Conservation (phyloP, 2,113 vertebrate species). For the Oncorhynchus nerka region DNA sequence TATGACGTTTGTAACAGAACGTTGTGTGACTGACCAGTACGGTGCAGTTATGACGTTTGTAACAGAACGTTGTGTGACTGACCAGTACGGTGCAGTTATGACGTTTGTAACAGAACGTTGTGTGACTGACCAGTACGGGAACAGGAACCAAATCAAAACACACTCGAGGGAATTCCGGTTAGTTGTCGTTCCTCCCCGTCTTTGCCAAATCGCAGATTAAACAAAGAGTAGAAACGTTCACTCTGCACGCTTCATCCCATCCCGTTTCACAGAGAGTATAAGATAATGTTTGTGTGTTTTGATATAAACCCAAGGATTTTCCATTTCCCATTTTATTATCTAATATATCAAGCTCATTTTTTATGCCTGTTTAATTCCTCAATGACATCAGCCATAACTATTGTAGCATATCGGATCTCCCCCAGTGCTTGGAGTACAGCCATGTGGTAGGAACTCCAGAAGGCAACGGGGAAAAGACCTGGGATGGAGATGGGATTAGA, state of each 20-base stretch:
- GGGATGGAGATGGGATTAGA: background rate
- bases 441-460: slow-evolving; percentile 17
- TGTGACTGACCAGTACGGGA: background rate
- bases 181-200: background rate
- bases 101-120: too few relatives aligned
- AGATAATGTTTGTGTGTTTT: slow-evolving; percentile 15
- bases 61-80: too few relatives aligned
- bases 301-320: background rate
- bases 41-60: too few relatives aligned
- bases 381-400: slow-evolving; percentile 36
- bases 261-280: background rate
- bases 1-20: too few relatives aligned
- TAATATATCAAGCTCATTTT: slow-evolving; percentile 14
- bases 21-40: too few relatives aligned
- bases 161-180: background rate
- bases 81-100: too few relatives aligned
- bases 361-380: slow-evolving; percentile 22
- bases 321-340: slow-evolving; percentile 6
- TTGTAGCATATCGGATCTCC: slow-evolving; percentile 17
- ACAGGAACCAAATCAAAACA: slow-evolving; percentile 21
- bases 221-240: background rate
- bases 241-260: background rate
- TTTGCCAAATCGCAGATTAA: slow-evolving; percentile 5
- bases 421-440: background rate
- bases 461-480: slow-evolving; percentile 2